Evolutionary conservation across 2,888 invertebrate species (phyloP).

Genomic region (Chironomus riparius): DNA sequence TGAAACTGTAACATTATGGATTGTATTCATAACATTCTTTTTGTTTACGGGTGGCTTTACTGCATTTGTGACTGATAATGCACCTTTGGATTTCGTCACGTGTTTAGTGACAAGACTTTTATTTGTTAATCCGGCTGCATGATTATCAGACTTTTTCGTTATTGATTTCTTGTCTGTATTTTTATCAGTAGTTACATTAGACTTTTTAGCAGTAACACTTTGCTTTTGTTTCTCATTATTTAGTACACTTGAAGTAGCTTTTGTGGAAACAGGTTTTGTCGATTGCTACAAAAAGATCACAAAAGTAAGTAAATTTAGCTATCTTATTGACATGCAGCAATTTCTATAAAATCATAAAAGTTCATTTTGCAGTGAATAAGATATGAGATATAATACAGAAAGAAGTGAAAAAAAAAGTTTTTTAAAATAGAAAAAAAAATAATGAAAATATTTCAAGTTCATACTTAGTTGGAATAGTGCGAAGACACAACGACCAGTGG

Average conservation of each 20-base stretch:
- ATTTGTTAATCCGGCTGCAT: neutral
- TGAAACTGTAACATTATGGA: slow-evolving; percentile 40
- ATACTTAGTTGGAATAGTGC: neutral
- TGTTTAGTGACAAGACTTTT: neutral
- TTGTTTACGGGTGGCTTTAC: slow-evolving; percentile 29
- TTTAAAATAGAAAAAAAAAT: neutral
- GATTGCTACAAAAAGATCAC: neutral
- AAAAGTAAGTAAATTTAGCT: too few species aligned
- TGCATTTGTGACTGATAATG: neutral
- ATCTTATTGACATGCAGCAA: too few species aligned
- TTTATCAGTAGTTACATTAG: neutral
- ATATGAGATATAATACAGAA: too few species aligned
- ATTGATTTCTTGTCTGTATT: slow-evolving; percentile 5
- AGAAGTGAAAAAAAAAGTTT: neutral
- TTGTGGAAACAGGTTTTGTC: neutral
- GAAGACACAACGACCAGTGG: neutral
- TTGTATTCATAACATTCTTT: slow-evolving; percentile 39
- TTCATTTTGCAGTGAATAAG: neutral
- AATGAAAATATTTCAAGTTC: neutral
- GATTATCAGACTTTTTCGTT: slow-evolving; percentile 2
- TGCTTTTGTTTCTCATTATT: slow-evolving; percentile 1
- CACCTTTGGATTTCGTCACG: too few species aligned
- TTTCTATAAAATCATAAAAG: neutral
- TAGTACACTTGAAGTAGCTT: neutral
- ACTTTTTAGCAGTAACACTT: neutral